phyloP scores from a whole-genome alignment of 2,888 invertebrate species.

The Polyploca ridens region DNA sequence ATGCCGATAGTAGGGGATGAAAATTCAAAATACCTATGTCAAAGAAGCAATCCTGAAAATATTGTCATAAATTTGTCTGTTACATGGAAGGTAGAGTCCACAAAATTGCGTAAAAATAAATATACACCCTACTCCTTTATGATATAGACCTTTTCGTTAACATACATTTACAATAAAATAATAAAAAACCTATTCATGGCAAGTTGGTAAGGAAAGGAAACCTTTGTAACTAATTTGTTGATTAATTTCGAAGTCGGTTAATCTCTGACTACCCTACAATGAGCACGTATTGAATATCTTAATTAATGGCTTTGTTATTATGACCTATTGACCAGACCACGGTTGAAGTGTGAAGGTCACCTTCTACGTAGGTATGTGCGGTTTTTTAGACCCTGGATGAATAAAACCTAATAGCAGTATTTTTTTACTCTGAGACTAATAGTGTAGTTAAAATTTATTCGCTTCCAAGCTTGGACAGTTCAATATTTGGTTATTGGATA shows the following conservation, averaged over 20 bases:
- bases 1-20: no score
- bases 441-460: no score
- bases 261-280: constrained; percentile 5
- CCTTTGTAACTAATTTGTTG: neutral
- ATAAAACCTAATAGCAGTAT: no score
- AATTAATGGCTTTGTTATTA: neutral
- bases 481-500: no score
- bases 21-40: no score
- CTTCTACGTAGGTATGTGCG: neutral
- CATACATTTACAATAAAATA: constrained; percentile 23
- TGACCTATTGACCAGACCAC: neutral
- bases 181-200: neutral
- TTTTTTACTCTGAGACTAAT: no score
- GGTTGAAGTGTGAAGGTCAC: neutral
- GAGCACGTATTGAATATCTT: neutral
- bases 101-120: neutral
- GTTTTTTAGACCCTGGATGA: neutral
- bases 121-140: constrained; percentile 20
- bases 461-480: no score
- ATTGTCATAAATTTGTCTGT: no score
- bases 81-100: no score
- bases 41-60: no score
- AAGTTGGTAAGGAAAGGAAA: neutral
- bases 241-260: constrained; percentile 2
- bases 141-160: constrained; percentile 21